phyloP scores from a whole-genome alignment of 2,888 invertebrate species.

The Arenicola marina region DNA sequence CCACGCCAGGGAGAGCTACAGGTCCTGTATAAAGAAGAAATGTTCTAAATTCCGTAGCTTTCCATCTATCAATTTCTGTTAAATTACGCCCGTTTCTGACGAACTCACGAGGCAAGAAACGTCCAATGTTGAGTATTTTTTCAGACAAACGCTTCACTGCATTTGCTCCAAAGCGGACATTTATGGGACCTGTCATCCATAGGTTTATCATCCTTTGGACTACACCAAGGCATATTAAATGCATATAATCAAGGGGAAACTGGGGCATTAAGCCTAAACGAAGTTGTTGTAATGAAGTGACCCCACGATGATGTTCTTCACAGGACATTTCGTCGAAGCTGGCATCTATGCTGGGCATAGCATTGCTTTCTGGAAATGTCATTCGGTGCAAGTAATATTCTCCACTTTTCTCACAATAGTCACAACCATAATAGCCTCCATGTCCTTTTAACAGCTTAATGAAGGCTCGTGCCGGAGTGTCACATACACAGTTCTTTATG shows the following conservation, averaged over 20 bases:
- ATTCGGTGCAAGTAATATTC: background rate
- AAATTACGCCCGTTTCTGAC: slow-evolving; percentile 21
- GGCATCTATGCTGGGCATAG: background rate
- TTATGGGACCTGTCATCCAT: background rate
- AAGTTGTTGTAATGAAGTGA: background rate
- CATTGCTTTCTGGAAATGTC: background rate
- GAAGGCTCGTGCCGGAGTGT: background rate
- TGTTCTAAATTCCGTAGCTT: background rate
- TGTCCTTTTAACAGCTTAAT: background rate
- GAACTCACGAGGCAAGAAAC: background rate
- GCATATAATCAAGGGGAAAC: background rate
- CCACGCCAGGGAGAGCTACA: background rate
- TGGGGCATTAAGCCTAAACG: background rate
- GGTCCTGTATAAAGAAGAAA: background rate
- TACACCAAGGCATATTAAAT: background rate
- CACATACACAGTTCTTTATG: background rate
- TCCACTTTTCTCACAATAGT: background rate
- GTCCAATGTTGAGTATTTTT: background rate
- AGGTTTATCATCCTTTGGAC: background rate
- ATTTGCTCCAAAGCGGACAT: background rate
- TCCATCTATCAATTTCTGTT: background rate
- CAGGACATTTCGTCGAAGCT: background rate
- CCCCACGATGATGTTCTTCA: background rate
- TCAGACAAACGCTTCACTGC: background rate
- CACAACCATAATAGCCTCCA: background rate